Base-by-base conservation (phyloP, 2,888 invertebrate species). In the Protodeltote pygarga region DNA sequence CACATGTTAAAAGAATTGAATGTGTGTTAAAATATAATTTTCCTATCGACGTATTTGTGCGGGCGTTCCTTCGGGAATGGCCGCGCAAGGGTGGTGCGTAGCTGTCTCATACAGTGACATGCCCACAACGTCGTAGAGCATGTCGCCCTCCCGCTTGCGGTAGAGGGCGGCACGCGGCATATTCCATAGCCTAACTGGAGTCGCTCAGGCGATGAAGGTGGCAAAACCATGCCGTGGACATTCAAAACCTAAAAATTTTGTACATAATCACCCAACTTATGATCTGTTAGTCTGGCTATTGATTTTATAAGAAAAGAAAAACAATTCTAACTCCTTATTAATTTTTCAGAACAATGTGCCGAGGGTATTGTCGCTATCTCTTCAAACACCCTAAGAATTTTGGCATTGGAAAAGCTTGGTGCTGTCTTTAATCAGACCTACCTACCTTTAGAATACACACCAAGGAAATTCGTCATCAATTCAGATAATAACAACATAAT, bases 321-420 rank as follows among this genome's bases (percentile, higher is more conserved):
- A 13, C 5, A 9, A 8, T 19, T 4, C 17, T 35, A 50, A 35
- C 3, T 15, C 8, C 21, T 6, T 10, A 8, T 6, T 5, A 13
- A 89, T 6, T 62, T 83, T 76, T 50, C 83, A 64, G 99, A 99
- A 87, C 99, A 99, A 86, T 99, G 99, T 92, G 98, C 98, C 0
- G 99, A 99, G 87, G 99, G 99, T 64, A 98, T 99, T 67, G 99
- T 99, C 0, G 99, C 99, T 0, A 99, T 99, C 81, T 98, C 99
- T 0, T 97, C 98, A 1, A 99, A 99, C 79, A 99, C 99, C 0
- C 92, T 99, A 37, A 93, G 99, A 77, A 99, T 99, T 93, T 94
- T 99, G 83, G 99, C 99, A 0, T 91, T 99, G 40, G 99, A 99
- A 84, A 99, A 99, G 84, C 91, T 99, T 1, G 99, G 99, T 0